Conservation (phyloP, 2,888 invertebrate genomes). For the Tachina fera region DNA sequence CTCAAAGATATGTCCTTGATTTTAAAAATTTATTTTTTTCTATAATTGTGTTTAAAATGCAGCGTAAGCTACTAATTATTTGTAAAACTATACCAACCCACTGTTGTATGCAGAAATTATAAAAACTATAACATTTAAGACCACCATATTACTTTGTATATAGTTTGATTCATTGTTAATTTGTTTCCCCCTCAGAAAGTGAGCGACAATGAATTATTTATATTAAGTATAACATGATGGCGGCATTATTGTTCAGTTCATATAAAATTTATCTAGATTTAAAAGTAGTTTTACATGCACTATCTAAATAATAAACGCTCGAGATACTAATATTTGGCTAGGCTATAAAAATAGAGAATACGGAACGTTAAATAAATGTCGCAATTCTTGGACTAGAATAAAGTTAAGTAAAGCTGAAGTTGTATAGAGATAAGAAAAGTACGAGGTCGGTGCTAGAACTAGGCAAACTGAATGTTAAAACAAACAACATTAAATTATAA, state of each 20-base stretch:
- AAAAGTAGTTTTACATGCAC: constrained; percentile 57
- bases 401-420: background rate
- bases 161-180: constrained; percentile 5
- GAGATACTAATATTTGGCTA: background rate
- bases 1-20: no score
- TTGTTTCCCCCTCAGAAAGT: constrained; percentile 21
- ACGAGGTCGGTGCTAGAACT: background rate
- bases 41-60: no score
- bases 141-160: constrained; percentile 60
- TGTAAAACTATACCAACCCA: background rate
- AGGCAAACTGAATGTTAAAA: background rate
- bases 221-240: constrained; percentile 44
- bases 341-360: background rate
- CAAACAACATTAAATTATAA: background rate
- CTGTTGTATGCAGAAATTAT: constrained; percentile 47
- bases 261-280: constrained; percentile 61
- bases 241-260: constrained; percentile 63
- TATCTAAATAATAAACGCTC: constrained; percentile 45
- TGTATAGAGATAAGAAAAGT: background rate
- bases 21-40: no score
- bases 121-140: constrained; percentile 54
- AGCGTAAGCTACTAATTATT: no score
- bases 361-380: constrained; percentile 33
- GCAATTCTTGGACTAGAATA: constrained; percentile 20
- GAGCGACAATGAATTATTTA: constrained; percentile 51